Conservation (phyloP, 2,797 vertebrate genomes). For the Propithecus perrieri region DNA sequence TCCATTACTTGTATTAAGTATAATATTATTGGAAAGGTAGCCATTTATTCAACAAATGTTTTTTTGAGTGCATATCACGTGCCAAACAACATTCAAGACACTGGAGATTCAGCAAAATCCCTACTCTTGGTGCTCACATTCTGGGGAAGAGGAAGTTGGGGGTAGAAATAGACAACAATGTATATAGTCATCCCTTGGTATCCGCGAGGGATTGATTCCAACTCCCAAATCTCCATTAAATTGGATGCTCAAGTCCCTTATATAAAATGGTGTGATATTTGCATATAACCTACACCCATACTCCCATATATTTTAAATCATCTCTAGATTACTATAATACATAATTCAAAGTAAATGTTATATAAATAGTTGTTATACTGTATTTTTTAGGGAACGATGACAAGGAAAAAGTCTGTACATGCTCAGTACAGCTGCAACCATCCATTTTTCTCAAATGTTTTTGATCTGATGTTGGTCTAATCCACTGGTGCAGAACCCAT, state of each 20-base stretch:
- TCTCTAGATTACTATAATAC: background rate
- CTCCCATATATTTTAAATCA: background rate
- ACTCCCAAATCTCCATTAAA: background rate
- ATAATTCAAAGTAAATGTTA: background rate
- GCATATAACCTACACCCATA: background rate
- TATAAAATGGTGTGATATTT: background rate
- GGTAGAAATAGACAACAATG: background rate
- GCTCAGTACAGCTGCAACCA: background rate
- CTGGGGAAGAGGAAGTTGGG: background rate
- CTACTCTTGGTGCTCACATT: background rate
- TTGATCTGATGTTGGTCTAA: background rate
- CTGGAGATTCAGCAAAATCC: background rate
- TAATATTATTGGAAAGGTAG: background rate
- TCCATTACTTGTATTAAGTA: background rate
- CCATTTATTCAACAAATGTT: background rate
- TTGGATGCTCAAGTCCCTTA: background rate
- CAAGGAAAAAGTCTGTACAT: background rate
- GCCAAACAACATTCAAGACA: background rate
- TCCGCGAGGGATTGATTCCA: background rate
- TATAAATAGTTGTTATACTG: background rate
- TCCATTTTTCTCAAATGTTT: background rate
- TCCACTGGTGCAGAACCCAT: background rate
- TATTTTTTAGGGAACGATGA: background rate
- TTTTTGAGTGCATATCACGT: background rate
- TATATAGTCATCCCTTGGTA: background rate